A percentile compares a stretch with the other conserved stretches of the same genome.
phyloP scores from a whole-genome alignment of 2,113 vertebrate genomes.

The Xenotilapia leptura region DNA sequence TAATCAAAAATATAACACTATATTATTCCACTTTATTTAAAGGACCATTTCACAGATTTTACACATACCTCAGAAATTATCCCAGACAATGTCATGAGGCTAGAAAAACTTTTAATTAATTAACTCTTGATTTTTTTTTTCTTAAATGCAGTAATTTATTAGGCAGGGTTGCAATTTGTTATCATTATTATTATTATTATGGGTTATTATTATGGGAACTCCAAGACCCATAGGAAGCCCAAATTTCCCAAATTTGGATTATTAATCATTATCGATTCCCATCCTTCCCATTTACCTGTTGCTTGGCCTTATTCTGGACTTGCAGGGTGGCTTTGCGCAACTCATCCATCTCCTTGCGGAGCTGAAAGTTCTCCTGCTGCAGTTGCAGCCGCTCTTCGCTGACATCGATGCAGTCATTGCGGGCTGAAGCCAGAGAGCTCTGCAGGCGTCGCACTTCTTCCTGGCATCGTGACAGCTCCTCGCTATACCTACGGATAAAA shows the following conservation, averaged over 20 bases:
- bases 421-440: slow-evolving; percentile 72
- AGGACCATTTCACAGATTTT: not conserved
- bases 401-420: slow-evolving; percentile 75
- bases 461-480: slow-evolving; percentile 82
- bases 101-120: not conserved
- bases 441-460: slow-evolving; percentile 83
- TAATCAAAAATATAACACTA: not conserved
- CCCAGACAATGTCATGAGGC: not conserved
- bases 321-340: slow-evolving; percentile 75
- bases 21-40: not conserved
- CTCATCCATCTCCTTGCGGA: slow-evolving; percentile 79
- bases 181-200: fast-evolving
- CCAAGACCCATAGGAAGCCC: not conserved
- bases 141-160: not conserved
- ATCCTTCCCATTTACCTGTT: slow-evolving; percentile 71
- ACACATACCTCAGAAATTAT: not conserved
- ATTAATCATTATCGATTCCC: not conserved
- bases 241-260: not conserved
- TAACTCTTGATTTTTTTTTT: not conserved
- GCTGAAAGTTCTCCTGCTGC: slow-evolving; percentile 83
- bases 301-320: slow-evolving; percentile 80
- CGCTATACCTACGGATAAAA: slow-evolving; percentile 70
- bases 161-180: not conserved
- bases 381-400: slow-evolving; percentile 87
- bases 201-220: not conserved